phyloP scores from a whole-genome alignment of 53 echinoderm and acorn worm genomes.

The Antedon mediterranea region DNA sequence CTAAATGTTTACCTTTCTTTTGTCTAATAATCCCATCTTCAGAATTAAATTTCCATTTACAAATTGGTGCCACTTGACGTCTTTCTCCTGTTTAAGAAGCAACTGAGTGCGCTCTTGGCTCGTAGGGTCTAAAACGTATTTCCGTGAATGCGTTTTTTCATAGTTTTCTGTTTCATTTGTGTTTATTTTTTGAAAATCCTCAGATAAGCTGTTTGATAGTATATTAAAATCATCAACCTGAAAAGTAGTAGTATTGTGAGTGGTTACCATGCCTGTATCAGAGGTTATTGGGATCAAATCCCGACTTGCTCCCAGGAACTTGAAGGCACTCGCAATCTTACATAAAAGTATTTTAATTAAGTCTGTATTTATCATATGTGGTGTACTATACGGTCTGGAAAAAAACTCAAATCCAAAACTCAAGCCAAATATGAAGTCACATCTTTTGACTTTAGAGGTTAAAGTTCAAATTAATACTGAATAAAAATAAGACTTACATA shows the following conservation, averaged over 20 bases:
- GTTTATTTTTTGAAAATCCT: not conserved
- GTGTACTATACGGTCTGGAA: not conserved
- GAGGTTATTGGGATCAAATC: too few relatives aligned
- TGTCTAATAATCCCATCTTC: constrained; percentile 87
- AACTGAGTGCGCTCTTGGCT: constrained; percentile 36
- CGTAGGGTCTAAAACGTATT: constrained; percentile 57
- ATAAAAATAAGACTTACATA: constrained; percentile 44
- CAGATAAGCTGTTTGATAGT: not conserved
- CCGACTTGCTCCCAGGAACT: too few relatives aligned
- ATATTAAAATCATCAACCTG: not conserved
- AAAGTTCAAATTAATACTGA: not conserved
- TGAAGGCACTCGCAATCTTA: too few relatives aligned
- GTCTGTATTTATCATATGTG: too few relatives aligned
- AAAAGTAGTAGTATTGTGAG: too few relatives aligned
- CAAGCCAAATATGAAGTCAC: too few relatives aligned
- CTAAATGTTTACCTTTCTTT: constrained; percentile 85
- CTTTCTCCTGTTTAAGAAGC: constrained; percentile 58
- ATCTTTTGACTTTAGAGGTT: not conserved
- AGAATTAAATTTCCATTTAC: constrained; percentile 85
- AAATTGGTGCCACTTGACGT: constrained; percentile 87
- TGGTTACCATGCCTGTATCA: too few relatives aligned
- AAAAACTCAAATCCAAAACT: too few relatives aligned
- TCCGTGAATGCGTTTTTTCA: constrained; percentile 2
- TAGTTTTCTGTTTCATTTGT: not conserved
- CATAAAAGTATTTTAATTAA: too few relatives aligned